Base-by-base conservation (phyloP, 2,113 vertebrate genomes). In the Grammomys dolichurus region DNA sequence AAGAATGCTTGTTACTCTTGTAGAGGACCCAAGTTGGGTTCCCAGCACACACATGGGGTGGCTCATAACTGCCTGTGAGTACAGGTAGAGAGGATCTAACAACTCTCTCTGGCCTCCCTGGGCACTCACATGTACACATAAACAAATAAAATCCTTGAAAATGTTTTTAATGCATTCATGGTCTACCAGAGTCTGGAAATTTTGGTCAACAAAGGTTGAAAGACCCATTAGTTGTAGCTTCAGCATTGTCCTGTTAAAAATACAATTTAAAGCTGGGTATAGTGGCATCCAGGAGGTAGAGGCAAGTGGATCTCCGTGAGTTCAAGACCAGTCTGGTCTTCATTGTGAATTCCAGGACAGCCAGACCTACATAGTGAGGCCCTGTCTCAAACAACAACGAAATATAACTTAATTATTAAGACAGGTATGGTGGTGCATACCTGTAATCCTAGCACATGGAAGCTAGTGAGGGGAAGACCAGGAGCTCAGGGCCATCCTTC, bases 221-320 rank as follows among this genome's bases (percentile, higher is more conserved):
- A 80, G n/a, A 60, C 51, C 17, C 20, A 48, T 26, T 94, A 92
- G 56, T 86, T 91, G 63, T 43, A 63, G 36, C 73, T 78, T 13
- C 73, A 67, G 24, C 56, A 89, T 75, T 93, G 95, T 90, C 48
- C 76, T 65, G 36, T 91, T 43, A 86, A 94, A 88, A 46, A 75
- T 75, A 75, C 22, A 75, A 26, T 75, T 46, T 75, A 43, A 75
- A 75, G n/a, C 70, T 43, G 8, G 19, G 19, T 73, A 43, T 73
- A 73, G 72, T 40, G n/a, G 72, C n/a, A 73, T 20, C 20, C n/a
- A 40, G 36, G 70, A n/a, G n/a, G 72, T n/a, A 73, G n/a, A 73
- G n/a, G 72, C 33, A 73, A 5, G 33, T 73, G n/a, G 72, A 73
- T 40, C n/a, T 73, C n/a, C 24, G 33, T 36, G 8, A 73, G 72